phyloP scores from a whole-genome alignment of 2,888 invertebrate species.

The Trissoscelio sp. region DNA sequence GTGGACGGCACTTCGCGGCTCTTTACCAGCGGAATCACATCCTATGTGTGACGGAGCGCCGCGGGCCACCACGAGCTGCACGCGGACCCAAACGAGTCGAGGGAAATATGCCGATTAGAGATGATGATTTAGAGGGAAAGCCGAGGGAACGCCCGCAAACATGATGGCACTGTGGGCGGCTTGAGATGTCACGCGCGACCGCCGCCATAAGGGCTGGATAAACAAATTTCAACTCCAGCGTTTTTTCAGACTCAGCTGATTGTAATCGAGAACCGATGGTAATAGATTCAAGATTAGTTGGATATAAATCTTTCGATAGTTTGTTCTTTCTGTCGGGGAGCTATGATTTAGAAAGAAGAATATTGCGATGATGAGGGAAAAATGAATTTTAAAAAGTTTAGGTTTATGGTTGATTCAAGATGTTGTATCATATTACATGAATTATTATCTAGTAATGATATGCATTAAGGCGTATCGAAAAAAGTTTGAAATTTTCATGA shows the following conservation, averaged over 20 bases:
- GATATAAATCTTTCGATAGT: too few species aligned
- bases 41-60: constrained; percentile 43
- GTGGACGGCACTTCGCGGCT: constrained; percentile 67
- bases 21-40: constrained; percentile 59
- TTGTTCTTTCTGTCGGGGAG: too few species aligned
- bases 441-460: too few species aligned
- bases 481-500: too few species aligned
- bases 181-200: not conserved
- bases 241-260: not conserved
- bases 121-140: constrained; percentile 36
- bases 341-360: too few species aligned
- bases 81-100: constrained; percentile 18
- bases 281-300: not conserved
- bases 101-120: constrained; percentile 10
- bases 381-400: too few species aligned
- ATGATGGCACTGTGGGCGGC: constrained; percentile 8
- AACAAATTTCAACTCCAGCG: not conserved
- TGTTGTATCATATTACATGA: too few species aligned
- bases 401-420: too few species aligned
- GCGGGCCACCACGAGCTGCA: constrained; percentile 38
- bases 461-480: too few species aligned
- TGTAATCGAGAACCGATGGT: not conserved
- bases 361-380: too few species aligned
- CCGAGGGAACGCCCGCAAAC: constrained; percentile 10
- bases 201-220: not conserved